Percentiles rank a stretch among this genome's conserved stretches.
Conservation (phyloP, 2,113 vertebrate genomes). For the Euleptes europaea region DNA sequence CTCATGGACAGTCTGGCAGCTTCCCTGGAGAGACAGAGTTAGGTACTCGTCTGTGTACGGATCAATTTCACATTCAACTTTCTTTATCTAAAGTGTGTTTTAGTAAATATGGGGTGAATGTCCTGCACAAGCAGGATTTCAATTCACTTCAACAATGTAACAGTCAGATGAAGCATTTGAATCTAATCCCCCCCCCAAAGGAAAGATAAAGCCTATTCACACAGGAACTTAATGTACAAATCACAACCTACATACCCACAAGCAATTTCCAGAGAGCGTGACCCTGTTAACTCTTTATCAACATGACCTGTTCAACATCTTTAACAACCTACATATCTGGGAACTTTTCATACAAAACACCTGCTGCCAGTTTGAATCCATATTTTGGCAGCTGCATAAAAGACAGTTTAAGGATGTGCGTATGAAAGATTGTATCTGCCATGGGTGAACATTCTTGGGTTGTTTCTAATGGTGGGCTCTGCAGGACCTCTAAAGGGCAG, state of each 20-base stretch:
- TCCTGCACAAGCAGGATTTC: background rate
- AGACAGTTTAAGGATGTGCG: constrained; percentile 3
- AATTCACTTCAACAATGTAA: background rate
- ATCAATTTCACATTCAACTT: no score
- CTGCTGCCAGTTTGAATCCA: background rate
- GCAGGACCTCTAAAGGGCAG: background rate
- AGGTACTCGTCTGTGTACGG: no score
- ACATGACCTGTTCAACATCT: background rate
- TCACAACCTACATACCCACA: background rate
- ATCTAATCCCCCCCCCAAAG: background rate
- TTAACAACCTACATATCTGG: background rate
- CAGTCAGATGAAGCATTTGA: background rate
- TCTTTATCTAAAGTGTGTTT: no score
- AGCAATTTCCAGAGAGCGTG: background rate
- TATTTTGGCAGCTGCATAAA: background rate
- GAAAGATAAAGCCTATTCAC: no score
- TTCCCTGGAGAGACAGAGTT: no score
- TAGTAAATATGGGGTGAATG: no score
- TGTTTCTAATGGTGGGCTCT: background rate
- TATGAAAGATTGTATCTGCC: constrained; percentile 12
- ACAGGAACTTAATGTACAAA: background rate
- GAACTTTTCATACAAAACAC: background rate
- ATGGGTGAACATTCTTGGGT: constrained; percentile 9
- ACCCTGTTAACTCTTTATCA: background rate
- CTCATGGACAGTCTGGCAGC: no score